These are phyloP conservation scores for Mimas tiliae DNA, from an alignment of 2,888 invertebrate genomes.

Conservation along the genomic window DNA sequence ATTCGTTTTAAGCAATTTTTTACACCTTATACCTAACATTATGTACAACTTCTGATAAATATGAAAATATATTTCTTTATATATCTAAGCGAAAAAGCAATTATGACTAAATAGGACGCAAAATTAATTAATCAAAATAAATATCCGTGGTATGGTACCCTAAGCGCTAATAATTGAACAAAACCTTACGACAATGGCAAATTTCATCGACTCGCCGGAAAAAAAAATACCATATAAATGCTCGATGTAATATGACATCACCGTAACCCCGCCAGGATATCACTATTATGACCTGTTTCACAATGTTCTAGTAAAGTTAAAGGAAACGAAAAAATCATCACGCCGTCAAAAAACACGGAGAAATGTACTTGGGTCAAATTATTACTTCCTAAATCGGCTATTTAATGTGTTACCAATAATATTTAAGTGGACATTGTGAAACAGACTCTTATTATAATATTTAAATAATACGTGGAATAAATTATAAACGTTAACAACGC, in stretches of 20 bases:
- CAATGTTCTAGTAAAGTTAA: not conserved
- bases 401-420: too few relatives aligned
- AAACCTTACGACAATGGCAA: not conserved
- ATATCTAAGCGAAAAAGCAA: conserved; percentile 34
- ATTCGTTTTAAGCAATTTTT: conserved; percentile 59
- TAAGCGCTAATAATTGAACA: conserved; percentile 17
- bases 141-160: not conserved
- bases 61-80: conserved; percentile 66
- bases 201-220: conserved; percentile 32
- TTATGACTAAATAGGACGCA: conserved; percentile 41
- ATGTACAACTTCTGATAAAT: conserved; percentile 71
- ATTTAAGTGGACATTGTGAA: not conserved
- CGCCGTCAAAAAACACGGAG: too few relatives aligned
- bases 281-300: not conserved
- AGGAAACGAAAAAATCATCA: too few relatives aligned
- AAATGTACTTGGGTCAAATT: too few relatives aligned
- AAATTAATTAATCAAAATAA: conserved; percentile 22
- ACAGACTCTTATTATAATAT: conserved; percentile 35
- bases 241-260: conserved; percentile 46
- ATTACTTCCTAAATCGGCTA: not conserved
- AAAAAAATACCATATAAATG: conserved; percentile 36
- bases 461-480: conserved; percentile 51
- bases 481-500: conserved; percentile 38
- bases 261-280: conserved; percentile 2
- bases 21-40: conserved; percentile 69